Conservation (phyloP, 2,888 invertebrate species). For the Eilema sororculum region DNA sequence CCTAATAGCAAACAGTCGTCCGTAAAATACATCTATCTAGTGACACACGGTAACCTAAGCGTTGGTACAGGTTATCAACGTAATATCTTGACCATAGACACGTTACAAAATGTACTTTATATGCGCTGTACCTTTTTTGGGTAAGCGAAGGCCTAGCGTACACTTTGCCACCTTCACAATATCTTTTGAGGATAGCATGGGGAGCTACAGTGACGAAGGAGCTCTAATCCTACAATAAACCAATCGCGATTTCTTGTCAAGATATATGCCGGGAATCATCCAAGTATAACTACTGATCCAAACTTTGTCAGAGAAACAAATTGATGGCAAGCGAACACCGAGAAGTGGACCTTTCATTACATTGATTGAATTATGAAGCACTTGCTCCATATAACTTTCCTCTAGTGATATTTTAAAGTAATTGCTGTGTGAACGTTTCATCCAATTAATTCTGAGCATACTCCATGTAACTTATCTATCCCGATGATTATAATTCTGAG, state of each 20-base stretch:
- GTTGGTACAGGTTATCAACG: too few relatives aligned
- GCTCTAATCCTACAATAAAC: too few relatives aligned
- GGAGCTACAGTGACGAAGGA: too few relatives aligned
- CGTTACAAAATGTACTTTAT: too few relatives aligned
- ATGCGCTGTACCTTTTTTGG: too few relatives aligned
- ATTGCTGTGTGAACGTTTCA: conserved; percentile 12
- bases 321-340: conserved; percentile 43
- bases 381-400: conserved; percentile 21
- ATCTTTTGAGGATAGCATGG: too few relatives aligned
- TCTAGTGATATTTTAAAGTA: conserved; percentile 24
- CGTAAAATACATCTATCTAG: conserved; percentile 27
- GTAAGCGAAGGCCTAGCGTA: too few relatives aligned
- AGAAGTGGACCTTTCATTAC: conserved; percentile 44
- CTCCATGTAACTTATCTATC: background rate
- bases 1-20: conserved; percentile 18
- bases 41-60: conserved; percentile 21
- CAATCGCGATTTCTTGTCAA: too few relatives aligned
- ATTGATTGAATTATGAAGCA: conserved; percentile 43
- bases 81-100: too few relatives aligned
- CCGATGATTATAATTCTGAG: too few relatives aligned
- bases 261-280: background rate
- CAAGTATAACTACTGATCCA: conserved; percentile 22
- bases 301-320: conserved; percentile 41
- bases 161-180: too few relatives aligned
- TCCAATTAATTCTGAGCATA: background rate